These are phyloP conservation scores for Agrilus cyanescens DNA, from an alignment of 2,888 invertebrate species.

Conservation along the genomic window DNA sequence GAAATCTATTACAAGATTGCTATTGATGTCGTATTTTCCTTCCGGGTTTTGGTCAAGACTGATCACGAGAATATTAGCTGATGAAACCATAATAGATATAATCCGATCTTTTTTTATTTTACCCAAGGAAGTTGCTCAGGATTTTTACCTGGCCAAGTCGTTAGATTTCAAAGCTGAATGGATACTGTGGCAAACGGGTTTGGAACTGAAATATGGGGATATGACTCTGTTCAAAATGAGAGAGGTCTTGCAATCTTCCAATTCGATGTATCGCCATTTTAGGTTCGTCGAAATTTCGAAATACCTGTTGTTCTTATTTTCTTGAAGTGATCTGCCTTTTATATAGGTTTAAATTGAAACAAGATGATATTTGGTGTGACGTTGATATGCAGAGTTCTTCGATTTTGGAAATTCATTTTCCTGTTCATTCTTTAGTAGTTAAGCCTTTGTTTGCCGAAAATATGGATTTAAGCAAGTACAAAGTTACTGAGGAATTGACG, in stretches of 20 bases:
- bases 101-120: conserved; percentile 61
- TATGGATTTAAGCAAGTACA: conserved; percentile 20
- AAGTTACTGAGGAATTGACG: conserved; percentile 39
- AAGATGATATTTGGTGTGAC: conserved; percentile 79
- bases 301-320: neutral
- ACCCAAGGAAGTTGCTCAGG: conserved; percentile 58
- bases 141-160: conserved; percentile 46
- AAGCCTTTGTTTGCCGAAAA: conserved; percentile 35
- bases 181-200: conserved; percentile 89
- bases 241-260: conserved; percentile 53
- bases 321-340: conserved; percentile 2
- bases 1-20: conserved; percentile 56
- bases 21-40: conserved; percentile 95
- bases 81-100: conserved; percentile 70
- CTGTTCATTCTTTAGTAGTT: conserved; percentile 51
- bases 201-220: conserved; percentile 76
- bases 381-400: conserved; percentile 70
- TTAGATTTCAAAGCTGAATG: conserved; percentile 70
- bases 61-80: conserved; percentile 83
- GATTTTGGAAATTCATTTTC: conserved; percentile 76
- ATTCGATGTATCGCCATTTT: conserved; percentile 37
- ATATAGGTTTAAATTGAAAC: conserved; percentile 57
- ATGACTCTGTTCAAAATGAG: conserved; percentile 70
- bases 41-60: conserved; percentile 96
- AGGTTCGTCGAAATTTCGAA: conserved; percentile 21